Base-by-base conservation (phyloP, 2,888 invertebrate species). In the Mesoligia furuncula region DNA sequence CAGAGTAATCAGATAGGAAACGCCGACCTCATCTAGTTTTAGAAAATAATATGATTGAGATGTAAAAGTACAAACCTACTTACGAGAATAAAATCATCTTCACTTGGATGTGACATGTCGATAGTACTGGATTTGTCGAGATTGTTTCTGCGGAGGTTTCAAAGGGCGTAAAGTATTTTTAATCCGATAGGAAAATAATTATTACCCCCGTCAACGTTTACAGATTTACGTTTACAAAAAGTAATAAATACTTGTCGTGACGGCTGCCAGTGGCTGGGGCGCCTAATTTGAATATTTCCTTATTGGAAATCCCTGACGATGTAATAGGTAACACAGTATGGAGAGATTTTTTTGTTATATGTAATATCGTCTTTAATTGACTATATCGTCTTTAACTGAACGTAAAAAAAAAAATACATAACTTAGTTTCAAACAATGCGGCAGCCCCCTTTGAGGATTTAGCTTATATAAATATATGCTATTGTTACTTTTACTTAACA, bases 211-310 rank as follows among this genome's bases (percentile, higher is more conserved):
- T 72, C 11, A 65, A 57, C 73, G n/a, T 24, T 77, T 31, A 11
- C 31, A 31, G 27, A 45, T 45, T 45, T 45, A 45, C 45, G 45
- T 45, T 45, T 15, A 48, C 13, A 66, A 70, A 78, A 64, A 74
- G 62, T 67, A 59, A 74, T 79, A 76, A 70, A 75, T 76, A 83
- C 54, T 73, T 75, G 51, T 68, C 59, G 51, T n/a, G 20, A 71
- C 59, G 71, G 54, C 65, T 68, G 67, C 31, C 59, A 64, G 27
- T 77, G 42, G 62, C 48, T 27, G 67, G 65, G 31, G 64, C 64
- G 70, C 66, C 68, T 69, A 68, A 80, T 79, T 76, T 79, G 65
- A 80, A 80, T 82, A 78, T 81, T 74, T 76, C 70, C 68, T 81
- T 81, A 68, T 81, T 78, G 67, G 65, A 15, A 66, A 54, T 20